These are phyloP conservation scores for Tetrao urogallus DNA, from an alignment of 2,113 vertebrate species.

Conservation along the genomic window DNA sequence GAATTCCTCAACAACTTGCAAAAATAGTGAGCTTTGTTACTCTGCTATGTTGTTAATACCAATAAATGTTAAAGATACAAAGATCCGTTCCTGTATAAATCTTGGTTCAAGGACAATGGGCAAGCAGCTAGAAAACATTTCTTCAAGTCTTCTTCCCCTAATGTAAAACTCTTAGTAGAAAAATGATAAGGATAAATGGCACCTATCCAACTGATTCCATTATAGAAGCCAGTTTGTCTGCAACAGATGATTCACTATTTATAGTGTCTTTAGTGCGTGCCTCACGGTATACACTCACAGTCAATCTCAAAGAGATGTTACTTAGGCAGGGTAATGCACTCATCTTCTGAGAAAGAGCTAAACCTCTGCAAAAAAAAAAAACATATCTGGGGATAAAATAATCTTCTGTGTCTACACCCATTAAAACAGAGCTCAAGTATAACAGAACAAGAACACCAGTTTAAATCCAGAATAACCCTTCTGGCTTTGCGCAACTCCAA, in stretches of 20 bases:
- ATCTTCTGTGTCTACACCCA: not conserved
- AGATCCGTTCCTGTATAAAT: conserved; percentile 56
- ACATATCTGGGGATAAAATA: not conserved
- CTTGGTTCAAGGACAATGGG: conserved; percentile 39
- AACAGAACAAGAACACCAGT: not conserved
- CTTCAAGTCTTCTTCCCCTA: conserved; percentile 22
- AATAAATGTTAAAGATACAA: conserved; percentile 55
- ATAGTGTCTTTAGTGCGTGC: conserved; percentile 53
- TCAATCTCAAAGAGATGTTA: conserved; percentile 48
- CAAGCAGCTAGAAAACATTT: conserved; percentile 33
- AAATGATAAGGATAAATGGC: conserved; percentile 69
- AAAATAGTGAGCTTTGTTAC: conserved; percentile 27
- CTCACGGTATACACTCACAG: conserved; percentile 43
- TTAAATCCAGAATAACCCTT: not conserved
- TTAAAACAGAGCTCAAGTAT: not conserved
- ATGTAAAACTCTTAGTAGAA: conserved; percentile 50
- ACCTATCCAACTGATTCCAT: conserved; percentile 59
- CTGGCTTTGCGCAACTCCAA: not conserved
- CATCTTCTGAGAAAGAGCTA: not conserved
- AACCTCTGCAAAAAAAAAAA: conserved; percentile 9
- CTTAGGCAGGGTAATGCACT: conserved; percentile 48
- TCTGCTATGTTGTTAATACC: conserved; percentile 6
- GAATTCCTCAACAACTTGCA: conserved; percentile 2
- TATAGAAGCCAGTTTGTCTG: conserved; percentile 44
- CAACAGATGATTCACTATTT: conserved; percentile 64